Evolutionary conservation across 2,113 vertebrate species (phyloP).

Genomic region (Sprattus sprattus): DNA sequence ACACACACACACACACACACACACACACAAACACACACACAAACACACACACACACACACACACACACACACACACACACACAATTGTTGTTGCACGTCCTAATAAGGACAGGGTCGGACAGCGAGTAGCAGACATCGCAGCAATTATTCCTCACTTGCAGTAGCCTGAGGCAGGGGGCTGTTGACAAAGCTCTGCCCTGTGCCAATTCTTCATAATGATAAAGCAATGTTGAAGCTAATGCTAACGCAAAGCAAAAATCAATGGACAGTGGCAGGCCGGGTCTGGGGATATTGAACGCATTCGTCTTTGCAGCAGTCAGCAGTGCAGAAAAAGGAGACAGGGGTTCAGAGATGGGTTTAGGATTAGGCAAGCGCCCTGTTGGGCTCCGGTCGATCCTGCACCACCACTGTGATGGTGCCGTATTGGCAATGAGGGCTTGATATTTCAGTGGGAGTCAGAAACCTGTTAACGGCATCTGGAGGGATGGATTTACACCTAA

Average conservation of each 20-base stretch:
- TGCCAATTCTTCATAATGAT: conserved; percentile 3
- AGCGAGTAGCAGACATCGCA: too few relatives aligned
- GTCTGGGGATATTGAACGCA: conserved; percentile 28
- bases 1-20: not conserved
- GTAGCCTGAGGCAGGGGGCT: not conserved
- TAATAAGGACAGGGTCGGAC: not conserved
- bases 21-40: not conserved
- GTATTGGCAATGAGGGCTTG: not conserved
- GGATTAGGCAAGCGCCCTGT: too few relatives aligned
- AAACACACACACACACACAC: not conserved
- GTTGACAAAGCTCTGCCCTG: not conserved
- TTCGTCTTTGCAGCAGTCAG: not conserved
- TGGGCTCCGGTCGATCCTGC: too few relatives aligned
- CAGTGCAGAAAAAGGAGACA: too few relatives aligned
- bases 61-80: not conserved
- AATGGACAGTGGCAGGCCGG: conserved; percentile 28
- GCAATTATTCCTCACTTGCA: too few relatives aligned
- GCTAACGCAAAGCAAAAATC: conserved; percentile 28
- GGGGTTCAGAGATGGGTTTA: too few relatives aligned
- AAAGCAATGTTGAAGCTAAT: conserved; percentile 23
- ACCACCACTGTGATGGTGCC: not conserved
- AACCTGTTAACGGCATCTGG: not conserved
- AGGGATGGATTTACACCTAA: not conserved
- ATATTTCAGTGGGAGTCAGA: not conserved
- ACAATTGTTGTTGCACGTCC: not conserved